Conservation (phyloP, 2,888 invertebrate species). For the Rotaria magnacalcarata region DNA sequence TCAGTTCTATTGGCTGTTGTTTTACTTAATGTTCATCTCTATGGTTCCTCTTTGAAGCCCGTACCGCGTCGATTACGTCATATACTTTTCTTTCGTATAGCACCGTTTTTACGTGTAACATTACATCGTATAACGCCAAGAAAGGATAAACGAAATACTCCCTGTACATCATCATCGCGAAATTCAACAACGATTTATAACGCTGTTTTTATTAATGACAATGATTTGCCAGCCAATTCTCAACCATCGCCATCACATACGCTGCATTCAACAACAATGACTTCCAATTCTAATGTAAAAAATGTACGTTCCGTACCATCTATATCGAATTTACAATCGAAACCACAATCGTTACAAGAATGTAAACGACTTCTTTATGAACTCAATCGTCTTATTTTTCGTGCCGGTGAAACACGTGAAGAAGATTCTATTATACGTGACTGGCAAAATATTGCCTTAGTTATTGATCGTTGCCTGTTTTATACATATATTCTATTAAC, state of each 20-base stretch:
- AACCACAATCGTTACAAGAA: background rate
- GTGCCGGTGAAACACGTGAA: background rate
- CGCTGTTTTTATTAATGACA: conserved; percentile 5
- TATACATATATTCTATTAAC: background rate
- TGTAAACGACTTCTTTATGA: conserved; percentile 23
- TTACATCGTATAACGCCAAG: background rate
- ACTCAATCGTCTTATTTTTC: background rate
- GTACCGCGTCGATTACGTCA: background rate
- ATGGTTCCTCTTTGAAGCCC: conserved; percentile 48
- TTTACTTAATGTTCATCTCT: conserved; percentile 64
- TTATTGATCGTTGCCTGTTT: conserved; percentile 13
- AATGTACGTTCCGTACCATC: background rate
- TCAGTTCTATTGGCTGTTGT: conserved; percentile 64
- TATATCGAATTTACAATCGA: background rate
- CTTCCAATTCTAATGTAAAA: no score
- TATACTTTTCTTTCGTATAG: background rate
- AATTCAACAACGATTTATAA: conserved; percentile 16
- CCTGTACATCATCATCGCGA: background rate
- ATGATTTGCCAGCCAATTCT: background rate
- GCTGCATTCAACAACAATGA: background rate
- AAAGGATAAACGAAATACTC: background rate
- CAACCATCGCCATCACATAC: background rate
- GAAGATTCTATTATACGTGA: conserved; percentile 2
- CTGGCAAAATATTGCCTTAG: conserved; percentile 17
- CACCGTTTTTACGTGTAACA: conserved; percentile 4